Conservation (phyloP, 2,113 vertebrate species). For the Pongo abelii region DNA sequence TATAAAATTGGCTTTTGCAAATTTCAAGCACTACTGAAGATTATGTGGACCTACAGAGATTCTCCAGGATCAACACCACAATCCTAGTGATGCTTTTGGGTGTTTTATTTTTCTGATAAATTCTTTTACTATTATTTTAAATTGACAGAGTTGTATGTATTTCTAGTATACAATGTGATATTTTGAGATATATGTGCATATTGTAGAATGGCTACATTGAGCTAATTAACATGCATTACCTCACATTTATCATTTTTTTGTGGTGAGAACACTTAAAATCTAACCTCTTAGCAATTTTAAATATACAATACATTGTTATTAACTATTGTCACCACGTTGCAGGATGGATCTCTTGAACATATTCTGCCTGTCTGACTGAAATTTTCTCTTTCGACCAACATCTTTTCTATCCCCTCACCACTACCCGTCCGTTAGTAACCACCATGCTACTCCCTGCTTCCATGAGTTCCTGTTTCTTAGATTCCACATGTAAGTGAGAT, state of each 20-base stretch:
- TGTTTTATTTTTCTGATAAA: not conserved
- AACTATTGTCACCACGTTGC: not conserved
- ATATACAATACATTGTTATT: not conserved
- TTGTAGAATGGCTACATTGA: not conserved
- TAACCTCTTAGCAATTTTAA: not conserved
- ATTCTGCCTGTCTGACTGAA: not conserved
- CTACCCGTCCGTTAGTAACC: not conserved
- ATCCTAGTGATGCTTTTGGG: not conserved
- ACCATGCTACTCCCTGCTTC: not conserved
- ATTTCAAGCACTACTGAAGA: not conserved
- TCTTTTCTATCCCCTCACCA: not conserved
- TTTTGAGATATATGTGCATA: not conserved
- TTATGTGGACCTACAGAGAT: not conserved
- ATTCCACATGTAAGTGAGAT: not conserved
- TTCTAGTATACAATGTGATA: not conserved
- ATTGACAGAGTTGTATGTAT: not conserved
- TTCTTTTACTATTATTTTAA: not conserved
- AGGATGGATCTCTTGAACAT: not conserved
- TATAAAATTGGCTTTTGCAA: not conserved
- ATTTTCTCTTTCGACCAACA: not conserved
- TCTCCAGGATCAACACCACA: not conserved
- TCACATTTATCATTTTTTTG: not conserved
- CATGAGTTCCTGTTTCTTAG: not conserved
- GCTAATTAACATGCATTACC: not conserved
- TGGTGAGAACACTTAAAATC: not conserved